Conservation (phyloP, 1,140 invertebrate genomes). For the Anastatus disparis region DNA sequence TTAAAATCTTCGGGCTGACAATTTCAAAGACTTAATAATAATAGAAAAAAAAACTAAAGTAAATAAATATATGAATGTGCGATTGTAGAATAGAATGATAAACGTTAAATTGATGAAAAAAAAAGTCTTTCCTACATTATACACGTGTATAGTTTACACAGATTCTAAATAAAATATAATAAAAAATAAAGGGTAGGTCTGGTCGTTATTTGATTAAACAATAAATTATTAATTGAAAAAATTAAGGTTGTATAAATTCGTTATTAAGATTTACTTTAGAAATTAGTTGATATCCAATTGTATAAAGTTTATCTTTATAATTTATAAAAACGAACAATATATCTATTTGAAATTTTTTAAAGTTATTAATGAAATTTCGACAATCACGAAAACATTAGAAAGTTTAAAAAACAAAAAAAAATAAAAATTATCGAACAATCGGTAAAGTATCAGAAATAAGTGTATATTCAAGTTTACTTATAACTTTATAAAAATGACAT, state of each 20-base stretch:
- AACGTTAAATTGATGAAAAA: slow-evolving; percentile 12
- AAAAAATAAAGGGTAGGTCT: slow-evolving; percentile 28
- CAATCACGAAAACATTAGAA: background rate
- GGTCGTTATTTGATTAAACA: slow-evolving; percentile 29
- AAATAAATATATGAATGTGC: slow-evolving; percentile 18
- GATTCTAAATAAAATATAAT: slow-evolving; percentile 8
- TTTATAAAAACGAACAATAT: too few relatives aligned
- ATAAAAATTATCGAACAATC: background rate
- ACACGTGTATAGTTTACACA: slow-evolving; percentile 11
- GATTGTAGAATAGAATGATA: slow-evolving; percentile 25
- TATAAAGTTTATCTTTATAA: too few relatives aligned
- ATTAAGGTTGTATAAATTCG: too few relatives aligned
- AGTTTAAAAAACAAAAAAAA: slow-evolving; percentile 1
- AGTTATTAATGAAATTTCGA: background rate
- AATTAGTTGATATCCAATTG: too few relatives aligned
- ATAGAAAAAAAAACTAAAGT: too few relatives aligned
- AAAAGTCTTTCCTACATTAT: slow-evolving; percentile 2
- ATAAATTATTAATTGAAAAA: too few relatives aligned
- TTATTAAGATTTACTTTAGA: too few relatives aligned
- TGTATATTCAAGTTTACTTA: background rate
- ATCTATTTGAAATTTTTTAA: too few relatives aligned
- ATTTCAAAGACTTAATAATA: slow-evolving; percentile 26
- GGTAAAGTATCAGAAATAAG: background rate
- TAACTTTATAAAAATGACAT: background rate
- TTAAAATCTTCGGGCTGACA: slow-evolving; percentile 13